Base-by-base conservation (phyloP, 2,888 invertebrate genomes). In the Brachylomia viminalis region DNA sequence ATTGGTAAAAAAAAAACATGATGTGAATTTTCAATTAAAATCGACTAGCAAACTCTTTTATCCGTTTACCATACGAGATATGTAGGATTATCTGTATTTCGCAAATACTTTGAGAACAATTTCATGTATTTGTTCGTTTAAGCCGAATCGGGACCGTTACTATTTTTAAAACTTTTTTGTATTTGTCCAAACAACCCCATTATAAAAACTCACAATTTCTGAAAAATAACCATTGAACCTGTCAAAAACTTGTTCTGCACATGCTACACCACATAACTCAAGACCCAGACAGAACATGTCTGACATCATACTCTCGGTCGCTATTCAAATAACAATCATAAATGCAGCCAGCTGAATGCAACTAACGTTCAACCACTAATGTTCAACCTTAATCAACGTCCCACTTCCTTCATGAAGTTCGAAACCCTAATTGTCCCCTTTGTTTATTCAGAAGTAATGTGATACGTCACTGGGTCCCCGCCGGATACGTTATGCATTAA, bases 401-500 rank as follows among this genome's bases (percentile, higher is more conserved):
- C 82, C 80, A 92, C 93, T 93, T 93, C 93, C 94, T 92, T 90
- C 87, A 90, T 89, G 85, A 89, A 91, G 90, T 91, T 91, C 83
- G 92, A 92, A 89, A 90, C 92, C 93, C 91, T 94, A 95, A 95
- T 95, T 94, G 94, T 92, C 93, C 95, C 95, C 95, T 94, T 94
- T 95, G 93, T 95, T 95, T 95, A 93, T 95, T 92, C 91, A 91
- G 92, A 92, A 93, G 96, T 92, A 95, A 96, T 91, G 86, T 88
- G 95, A 96, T 95, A 94, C 90, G 94, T 94, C 95, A 95, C 91
- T 88, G 92, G 91, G 72, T 45, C 92, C 91, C 90, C 90, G 88
- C 93, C 95, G 95, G 96, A 96, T 95, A 94, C 93, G 91, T 92
- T 93, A 92, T 94, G 94, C 93, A 94, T 96, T 95, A 94, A 90